phyloP scores from a whole-genome alignment of 2,888 invertebrate species.

The Ptychoptera albimana region DNA sequence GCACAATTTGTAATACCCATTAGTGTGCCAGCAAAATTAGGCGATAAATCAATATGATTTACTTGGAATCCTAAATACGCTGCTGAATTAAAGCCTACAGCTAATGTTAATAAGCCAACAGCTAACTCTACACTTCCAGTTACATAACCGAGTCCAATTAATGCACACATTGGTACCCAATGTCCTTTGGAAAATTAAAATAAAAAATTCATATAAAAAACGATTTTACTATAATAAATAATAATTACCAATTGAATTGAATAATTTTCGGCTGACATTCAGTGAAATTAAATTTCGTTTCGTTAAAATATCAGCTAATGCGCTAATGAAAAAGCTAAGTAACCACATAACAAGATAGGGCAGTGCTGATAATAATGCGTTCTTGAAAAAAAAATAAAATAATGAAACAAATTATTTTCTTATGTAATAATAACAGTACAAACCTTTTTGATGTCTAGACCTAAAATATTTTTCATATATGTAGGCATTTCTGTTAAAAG shows the following conservation, averaged over 20 bases:
- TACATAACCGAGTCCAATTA: constrained; percentile 44
- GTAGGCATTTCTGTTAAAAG: constrained; percentile 66
- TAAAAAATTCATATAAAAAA: not conserved
- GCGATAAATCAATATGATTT: constrained; percentile 72
- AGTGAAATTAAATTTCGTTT: constrained; percentile 21
- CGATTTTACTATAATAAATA: no score
- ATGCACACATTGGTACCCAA: constrained; percentile 50
- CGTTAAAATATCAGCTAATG: constrained; percentile 37
- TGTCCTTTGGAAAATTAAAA: constrained; percentile 32
- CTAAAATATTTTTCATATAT: constrained; percentile 57
- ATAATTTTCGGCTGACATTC: constrained; percentile 32
- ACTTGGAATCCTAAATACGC: constrained; percentile 59
- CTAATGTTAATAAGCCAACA: constrained; percentile 46
- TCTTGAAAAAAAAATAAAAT: constrained; percentile 30
- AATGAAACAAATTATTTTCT: not conserved
- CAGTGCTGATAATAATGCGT: constrained; percentile 49
- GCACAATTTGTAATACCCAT: constrained; percentile 74
- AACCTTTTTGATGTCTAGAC: constrained; percentile 53
- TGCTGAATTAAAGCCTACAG: constrained; percentile 60
- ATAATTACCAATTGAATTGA: constrained; percentile 34
- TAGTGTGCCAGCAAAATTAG: constrained; percentile 65
- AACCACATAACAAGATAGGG: constrained; percentile 61
- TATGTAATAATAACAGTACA: no score
- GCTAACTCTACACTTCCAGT: constrained; percentile 32
- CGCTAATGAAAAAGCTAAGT: constrained; percentile 53